phyloP scores from a whole-genome alignment of 2,797 vertebrate genomes.

The Dallia pectoralis region DNA sequence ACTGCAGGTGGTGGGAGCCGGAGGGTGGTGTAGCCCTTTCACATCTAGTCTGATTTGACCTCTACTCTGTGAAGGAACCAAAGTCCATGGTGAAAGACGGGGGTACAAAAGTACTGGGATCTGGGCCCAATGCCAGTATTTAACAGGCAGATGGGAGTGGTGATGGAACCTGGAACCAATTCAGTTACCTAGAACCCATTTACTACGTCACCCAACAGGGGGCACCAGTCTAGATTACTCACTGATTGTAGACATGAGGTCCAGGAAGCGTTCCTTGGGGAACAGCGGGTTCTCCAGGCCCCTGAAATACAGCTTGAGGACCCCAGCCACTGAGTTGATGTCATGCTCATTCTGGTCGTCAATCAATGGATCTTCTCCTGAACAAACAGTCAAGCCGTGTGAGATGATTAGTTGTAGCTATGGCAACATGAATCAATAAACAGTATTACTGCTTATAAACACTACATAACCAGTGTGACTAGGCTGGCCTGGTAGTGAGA shows the following conservation, averaged over 20 bases:
- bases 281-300: constrained; percentile 97
- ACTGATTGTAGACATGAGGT: constrained; percentile 97
- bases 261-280: constrained; percentile 97
- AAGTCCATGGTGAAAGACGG: not conserved
- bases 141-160: not conserved
- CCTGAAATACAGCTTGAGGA: constrained; percentile 97
- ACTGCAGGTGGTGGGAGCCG: not conserved
- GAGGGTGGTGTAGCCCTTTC: constrained; percentile 26
- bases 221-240: constrained; percentile 61
- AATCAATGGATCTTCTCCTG: constrained; percentile 94
- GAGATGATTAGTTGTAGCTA: not conserved
- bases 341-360: constrained; percentile 95
- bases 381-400: constrained; percentile 16
- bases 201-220: not conserved
- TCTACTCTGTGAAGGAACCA: not conserved
- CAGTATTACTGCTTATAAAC: not conserved
- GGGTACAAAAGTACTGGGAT: not conserved
- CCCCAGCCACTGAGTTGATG: constrained; percentile 96
- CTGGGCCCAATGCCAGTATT: not conserved
- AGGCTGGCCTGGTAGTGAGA: no score
- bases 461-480: no score
- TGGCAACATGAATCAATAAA: not conserved
- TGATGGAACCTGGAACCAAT: not conserved
- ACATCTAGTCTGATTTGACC: not conserved
- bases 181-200: not conserved